phyloP scores from a whole-genome alignment of 2,113 vertebrate genomes.

The Ardeotis arabs region DNA sequence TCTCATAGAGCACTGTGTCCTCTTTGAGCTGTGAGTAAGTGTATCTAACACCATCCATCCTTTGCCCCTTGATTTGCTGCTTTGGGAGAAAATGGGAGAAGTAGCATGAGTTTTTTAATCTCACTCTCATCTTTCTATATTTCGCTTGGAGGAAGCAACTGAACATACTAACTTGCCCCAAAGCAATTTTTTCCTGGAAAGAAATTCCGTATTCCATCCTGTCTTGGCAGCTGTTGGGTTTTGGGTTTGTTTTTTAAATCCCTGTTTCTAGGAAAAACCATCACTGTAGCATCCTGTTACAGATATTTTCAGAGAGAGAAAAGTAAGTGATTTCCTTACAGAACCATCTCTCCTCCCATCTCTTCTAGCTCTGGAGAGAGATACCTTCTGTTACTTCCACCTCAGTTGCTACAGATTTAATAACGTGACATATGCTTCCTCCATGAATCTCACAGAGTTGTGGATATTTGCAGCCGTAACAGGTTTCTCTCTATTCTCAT shows the following conservation, averaged over 20 bases:
- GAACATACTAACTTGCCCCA: neutral
- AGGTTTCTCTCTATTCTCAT: slow-evolving; percentile 35
- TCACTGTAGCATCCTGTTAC: neutral
- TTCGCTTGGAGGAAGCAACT: neutral
- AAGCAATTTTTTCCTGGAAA: neutral
- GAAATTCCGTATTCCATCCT: neutral
- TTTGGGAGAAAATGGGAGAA: neutral
- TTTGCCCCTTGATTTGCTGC: neutral
- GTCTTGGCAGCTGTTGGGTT: neutral
- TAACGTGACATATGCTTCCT: slow-evolving; percentile 55
- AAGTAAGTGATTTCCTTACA: slow-evolving; percentile 16
- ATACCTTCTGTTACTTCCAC: slow-evolving; percentile 60
- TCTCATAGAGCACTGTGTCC: neutral
- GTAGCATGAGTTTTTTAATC: neutral
- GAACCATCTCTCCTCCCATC: neutral
- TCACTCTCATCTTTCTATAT: neutral
- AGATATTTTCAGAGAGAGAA: slow-evolving; percentile 27
- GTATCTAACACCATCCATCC: neutral
- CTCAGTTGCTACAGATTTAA: slow-evolving; percentile 51
- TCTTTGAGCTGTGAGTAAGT: neutral
- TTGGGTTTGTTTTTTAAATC: slow-evolving; percentile 23
- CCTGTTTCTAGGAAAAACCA: slow-evolving; percentile 3
- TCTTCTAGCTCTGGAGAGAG: slow-evolving; percentile 33
- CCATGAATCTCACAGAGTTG: slow-evolving; percentile 21
- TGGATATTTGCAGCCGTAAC: slow-evolving; percentile 46